Evolutionary conservation across 2,113 vertebrate genomes (phyloP).

Genomic region (Bucco capensis): DNA sequence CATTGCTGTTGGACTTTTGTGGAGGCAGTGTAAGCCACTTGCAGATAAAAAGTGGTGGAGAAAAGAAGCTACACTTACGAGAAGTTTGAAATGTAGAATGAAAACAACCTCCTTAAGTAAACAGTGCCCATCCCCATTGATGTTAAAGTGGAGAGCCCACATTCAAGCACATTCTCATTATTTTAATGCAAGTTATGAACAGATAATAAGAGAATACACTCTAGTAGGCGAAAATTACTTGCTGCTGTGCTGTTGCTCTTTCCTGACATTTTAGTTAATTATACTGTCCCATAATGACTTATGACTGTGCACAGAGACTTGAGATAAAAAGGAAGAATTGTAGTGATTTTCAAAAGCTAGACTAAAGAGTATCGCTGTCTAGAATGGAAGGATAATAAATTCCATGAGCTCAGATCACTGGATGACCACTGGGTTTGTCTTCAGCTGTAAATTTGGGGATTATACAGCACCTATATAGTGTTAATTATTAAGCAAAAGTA

Average conservation of each 20-base stretch:
- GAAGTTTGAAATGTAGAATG: neutral
- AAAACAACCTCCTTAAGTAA: neutral
- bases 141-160: neutral
- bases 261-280: slow-evolving; percentile 44
- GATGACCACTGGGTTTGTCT: neutral
- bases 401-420: neutral
- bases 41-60: neutral
- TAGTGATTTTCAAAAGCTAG: neutral
- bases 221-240: slow-evolving; percentile 31
- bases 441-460: neutral
- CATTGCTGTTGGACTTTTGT: neutral
- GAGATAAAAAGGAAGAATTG: neutral
- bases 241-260: neutral
- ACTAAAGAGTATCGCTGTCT: neutral
- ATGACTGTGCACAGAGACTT: neutral
- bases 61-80: neutral
- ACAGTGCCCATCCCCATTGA: neutral
- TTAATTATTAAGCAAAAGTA: neutral
- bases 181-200: neutral
- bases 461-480: neutral
- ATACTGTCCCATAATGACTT: slow-evolving; percentile 1
- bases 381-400: neutral
- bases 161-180: neutral
- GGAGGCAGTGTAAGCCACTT: neutral
- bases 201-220: neutral